Conservation (phyloP, 2,888 invertebrate species). For the Cataglyphis rosenhaueri region DNA sequence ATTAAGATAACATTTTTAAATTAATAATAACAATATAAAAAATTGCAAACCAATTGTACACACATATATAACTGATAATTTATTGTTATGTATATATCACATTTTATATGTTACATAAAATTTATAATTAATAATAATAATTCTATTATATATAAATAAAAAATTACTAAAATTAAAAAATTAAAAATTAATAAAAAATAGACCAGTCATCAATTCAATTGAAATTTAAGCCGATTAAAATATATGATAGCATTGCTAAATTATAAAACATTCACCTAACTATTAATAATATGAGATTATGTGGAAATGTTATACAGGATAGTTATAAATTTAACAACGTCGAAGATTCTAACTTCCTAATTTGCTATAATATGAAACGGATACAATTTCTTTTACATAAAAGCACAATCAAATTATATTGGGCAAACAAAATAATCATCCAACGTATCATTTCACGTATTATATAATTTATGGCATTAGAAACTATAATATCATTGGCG, state of each 20-base stretch:
- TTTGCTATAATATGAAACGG: background rate
- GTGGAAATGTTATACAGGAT: background rate
- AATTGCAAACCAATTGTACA: too few species aligned
- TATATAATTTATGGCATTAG: slow-evolving; percentile 12
- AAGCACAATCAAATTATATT: slow-evolving; percentile 14
- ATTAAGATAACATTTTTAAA: too few species aligned
- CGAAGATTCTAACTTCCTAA: background rate
- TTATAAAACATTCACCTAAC: background rate
- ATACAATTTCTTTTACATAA: background rate
- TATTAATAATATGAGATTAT: background rate
- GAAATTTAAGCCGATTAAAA: background rate
- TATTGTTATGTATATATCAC: too few species aligned
- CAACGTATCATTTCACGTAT: slow-evolving; percentile 6
- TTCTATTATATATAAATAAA: too few species aligned
- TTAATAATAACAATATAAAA: too few species aligned
- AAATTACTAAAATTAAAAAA: too few species aligned
- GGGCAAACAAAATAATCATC: background rate
- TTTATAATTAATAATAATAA: background rate
- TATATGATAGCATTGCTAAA: background rate
- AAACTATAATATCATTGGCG: slow-evolving; percentile 10
- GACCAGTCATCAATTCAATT: background rate
- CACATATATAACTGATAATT: too few species aligned
- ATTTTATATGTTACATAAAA: too few species aligned
- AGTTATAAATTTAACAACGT: slow-evolving; percentile 1
- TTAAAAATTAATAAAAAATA: background rate